Evolutionary conservation across 2,888 invertebrate genomes (phyloP).

Genomic region (Teleiodes luculella): DNA sequence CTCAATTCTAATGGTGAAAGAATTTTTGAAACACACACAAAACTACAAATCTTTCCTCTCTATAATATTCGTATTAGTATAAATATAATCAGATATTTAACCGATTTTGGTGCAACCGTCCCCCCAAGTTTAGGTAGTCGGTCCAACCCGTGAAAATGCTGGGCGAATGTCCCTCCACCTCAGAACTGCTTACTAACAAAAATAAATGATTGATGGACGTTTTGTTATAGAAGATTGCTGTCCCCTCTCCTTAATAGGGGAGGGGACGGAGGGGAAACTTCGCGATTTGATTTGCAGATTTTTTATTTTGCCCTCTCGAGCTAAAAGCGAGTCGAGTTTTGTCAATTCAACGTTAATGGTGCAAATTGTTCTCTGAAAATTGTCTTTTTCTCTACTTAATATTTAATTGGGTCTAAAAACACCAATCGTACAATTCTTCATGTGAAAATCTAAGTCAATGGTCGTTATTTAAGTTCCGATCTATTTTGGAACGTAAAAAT

Average conservation of each 20-base stretch:
- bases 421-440: too few relatives aligned
- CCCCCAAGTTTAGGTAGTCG: conserved; percentile 1
- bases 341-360: neutral
- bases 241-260: neutral
- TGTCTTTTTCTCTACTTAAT: too few relatives aligned
- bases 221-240: conserved; percentile 11
- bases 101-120: neutral
- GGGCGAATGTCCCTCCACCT: conserved; percentile 8
- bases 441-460: too few relatives aligned
- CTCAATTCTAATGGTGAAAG: too few relatives aligned
- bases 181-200: conserved; percentile 15
- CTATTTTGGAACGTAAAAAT: too few relatives aligned
- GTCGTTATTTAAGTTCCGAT: too few relatives aligned
- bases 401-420: too few relatives aligned
- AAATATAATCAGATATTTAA: too few relatives aligned
- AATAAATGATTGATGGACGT: conserved; percentile 10
- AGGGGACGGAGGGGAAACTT: neutral
- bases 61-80: too few relatives aligned
- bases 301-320: neutral
- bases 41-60: too few relatives aligned
- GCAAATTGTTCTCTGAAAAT: neutral
- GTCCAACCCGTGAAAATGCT: conserved; percentile 9
- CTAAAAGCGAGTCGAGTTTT: neutral
- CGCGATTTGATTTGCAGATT: conserved; percentile 1
- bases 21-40: too few relatives aligned